A percentile compares a stretch with the other conserved stretches of the same genome.
phyloP scores from a whole-genome alignment of 2,113 vertebrate species.

The Tetrao urogallus region DNA sequence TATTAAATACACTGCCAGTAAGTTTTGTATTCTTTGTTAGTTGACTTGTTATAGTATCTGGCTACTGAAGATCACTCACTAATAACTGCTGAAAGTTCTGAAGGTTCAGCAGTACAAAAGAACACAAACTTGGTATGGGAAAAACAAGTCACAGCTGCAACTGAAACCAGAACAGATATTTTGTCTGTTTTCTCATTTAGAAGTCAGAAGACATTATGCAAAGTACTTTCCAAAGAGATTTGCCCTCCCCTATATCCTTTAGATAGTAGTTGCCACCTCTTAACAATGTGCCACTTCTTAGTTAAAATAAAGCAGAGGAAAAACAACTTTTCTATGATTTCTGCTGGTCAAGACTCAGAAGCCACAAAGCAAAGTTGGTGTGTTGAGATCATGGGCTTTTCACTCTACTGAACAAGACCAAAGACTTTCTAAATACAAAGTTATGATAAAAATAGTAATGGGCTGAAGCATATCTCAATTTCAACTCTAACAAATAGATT shows the following conservation, averaged over 20 bases:
- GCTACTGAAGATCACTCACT: neutral
- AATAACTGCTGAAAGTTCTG: neutral
- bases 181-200: neutral
- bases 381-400: neutral
- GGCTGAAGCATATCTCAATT: neutral
- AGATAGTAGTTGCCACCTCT: neutral
- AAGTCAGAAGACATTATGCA: neutral
- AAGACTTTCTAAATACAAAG: neutral
- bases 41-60: neutral
- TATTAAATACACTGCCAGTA: neutral
- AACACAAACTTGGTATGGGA: neutral
- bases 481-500: neutral
- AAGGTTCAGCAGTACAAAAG: neutral
- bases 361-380: neutral
- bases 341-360: fast-evolving
- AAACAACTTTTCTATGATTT: neutral
- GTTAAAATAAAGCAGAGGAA: neutral
- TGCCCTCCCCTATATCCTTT: neutral
- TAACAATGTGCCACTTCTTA: neutral
- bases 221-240: neutral
- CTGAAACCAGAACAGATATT: neutral
- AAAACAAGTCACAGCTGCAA: neutral
- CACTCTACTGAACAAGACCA: neutral
- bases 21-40: neutral
- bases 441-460: neutral